Percentiles rank a stretch among this genome's conserved stretches.
Evolutionary conservation across 2,888 invertebrate species (phyloP).

Genomic region (Leuctra nigra): DNA sequence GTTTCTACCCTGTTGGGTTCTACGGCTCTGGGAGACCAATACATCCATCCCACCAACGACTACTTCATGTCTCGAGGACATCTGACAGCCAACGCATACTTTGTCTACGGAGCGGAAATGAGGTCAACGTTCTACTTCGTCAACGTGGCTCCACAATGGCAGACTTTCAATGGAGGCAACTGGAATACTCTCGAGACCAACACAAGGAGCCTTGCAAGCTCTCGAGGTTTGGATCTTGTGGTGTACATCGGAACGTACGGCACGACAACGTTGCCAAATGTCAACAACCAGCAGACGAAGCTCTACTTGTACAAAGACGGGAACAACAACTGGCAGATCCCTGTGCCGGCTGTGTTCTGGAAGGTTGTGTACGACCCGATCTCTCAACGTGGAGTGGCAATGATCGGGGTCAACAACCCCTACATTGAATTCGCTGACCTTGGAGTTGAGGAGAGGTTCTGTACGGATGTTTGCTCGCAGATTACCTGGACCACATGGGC

Average conservation of each 20-base stretch:
- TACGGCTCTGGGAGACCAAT: constrained; percentile 14
- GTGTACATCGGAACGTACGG: constrained; percentile 52
- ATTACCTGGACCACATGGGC: constrained; percentile 52
- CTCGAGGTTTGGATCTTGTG: constrained; percentile 34
- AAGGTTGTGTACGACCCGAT: constrained; percentile 48
- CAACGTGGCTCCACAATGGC: constrained; percentile 63
- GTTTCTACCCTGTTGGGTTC: constrained; percentile 21
- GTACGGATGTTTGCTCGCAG: constrained; percentile 43
- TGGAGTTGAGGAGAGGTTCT: constrained; percentile 41
- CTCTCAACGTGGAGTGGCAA: constrained; percentile 48
- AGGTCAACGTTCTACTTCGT: constrained; percentile 55
- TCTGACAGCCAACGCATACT: constrained; percentile 54
- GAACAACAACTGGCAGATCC: constrained; percentile 42
- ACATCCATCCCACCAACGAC: not conserved
- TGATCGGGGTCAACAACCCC: constrained; percentile 58
- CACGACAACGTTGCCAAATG: constrained; percentile 46
- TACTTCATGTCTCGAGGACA: constrained; percentile 52
- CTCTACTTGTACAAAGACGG: constrained; percentile 31
- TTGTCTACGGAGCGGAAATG: constrained; percentile 51
- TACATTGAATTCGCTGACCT: constrained; percentile 35
- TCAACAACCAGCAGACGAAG: constrained; percentile 30
- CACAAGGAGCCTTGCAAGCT: constrained; percentile 41
- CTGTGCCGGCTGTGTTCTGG: constrained; percentile 50
- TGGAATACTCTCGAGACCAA: constrained; percentile 49
- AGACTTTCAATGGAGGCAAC: constrained; percentile 34